Evolutionary conservation across 2,797 vertebrate genomes (phyloP).

Genomic region (Cyprinella venusta): DNA sequence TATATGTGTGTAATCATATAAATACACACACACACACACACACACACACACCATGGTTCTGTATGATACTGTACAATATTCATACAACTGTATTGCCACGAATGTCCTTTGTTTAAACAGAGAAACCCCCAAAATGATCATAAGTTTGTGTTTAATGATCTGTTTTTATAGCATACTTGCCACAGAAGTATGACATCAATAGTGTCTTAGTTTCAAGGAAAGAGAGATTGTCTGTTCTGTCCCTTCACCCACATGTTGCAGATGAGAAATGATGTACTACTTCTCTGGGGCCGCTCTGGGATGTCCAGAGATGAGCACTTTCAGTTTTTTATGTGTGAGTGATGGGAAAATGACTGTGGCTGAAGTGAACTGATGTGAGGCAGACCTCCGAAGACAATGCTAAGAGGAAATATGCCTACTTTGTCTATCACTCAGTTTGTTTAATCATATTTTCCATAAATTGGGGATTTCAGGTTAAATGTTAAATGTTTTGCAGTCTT

Average conservation of each 20-base stretch:
- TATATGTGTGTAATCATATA: not conserved
- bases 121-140: not conserved
- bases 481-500: not conserved
- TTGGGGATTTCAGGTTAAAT: slow-evolving; percentile 16
- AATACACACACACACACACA: not conserved
- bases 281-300: slow-evolving; percentile 50
- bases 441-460: slow-evolving; percentile 38
- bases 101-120: not conserved
- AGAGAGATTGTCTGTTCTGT: slow-evolving; percentile 51
- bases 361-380: slow-evolving; percentile 2
- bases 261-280: slow-evolving; percentile 53
- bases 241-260: slow-evolving; percentile 54
- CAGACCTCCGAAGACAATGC: not conserved
- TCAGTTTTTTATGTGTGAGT: slow-evolving; percentile 28
- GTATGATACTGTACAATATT: not conserved
- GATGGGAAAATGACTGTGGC: slow-evolving; percentile 18
- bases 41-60: not conserved
- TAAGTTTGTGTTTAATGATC: slow-evolving; percentile 31
- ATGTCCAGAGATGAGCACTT: slow-evolving; percentile 43
- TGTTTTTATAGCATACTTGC: slow-evolving; percentile 33
- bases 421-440: slow-evolving; percentile 33
- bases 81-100: not conserved
- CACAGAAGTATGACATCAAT: slow-evolving; percentile 57
- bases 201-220: slow-evolving; percentile 56
- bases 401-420: slow-evolving; percentile 39